Base-by-base conservation (phyloP, 1,140 invertebrate species). In the Polypedilum vanderplanki region DNA sequence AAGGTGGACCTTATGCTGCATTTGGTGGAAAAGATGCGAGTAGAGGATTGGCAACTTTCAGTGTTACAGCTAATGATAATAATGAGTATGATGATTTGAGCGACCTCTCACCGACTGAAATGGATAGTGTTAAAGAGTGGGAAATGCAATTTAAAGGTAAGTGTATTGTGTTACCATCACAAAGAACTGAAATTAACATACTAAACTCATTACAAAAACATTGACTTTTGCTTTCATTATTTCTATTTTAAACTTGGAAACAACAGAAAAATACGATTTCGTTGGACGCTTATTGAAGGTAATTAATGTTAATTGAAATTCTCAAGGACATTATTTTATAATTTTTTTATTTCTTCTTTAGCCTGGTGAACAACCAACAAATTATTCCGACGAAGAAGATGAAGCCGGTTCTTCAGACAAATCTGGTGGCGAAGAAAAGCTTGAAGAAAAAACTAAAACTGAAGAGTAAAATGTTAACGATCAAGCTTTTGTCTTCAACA, bases 11-110 rank as follows among this genome's bases (percentile, higher is more conserved):
- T 57, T 99, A 99, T 86, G 88, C 92, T 76, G 90, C 91, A 15
- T 98, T 98, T 85, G 96, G 93, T 77, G 97, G 97, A n/a, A 87
- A 89, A 78, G 97, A 99, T 89, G 97, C 96, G 41, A 96, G 96
- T 3, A 87, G 97, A 81, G 95, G 94, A 40, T 85, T 99, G 73
- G 97, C 95, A 22, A 97, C 93, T 77, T 99, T 98, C 84, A 91
- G 90, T 20, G 91, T 98, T n/a, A 88, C 88, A 74, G 87, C 89
- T 73, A 87, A 91, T 65, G 88, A 92, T 41, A 91, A 89, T 77
- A 91, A 94, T 77, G 92, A 92, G 76, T 97, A 97, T 85, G 97
- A 98, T 87, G 97, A 99, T 83, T 85, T 98, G 7, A 96, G 93
- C 83, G 97, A 98, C 84, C 87, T 99, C 10, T 93, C 90, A 79